A percentile compares a stretch with the other conserved stretches of the same genome.
Conservation (phyloP, 2,888 invertebrate species). For the Vanessa cardui region DNA sequence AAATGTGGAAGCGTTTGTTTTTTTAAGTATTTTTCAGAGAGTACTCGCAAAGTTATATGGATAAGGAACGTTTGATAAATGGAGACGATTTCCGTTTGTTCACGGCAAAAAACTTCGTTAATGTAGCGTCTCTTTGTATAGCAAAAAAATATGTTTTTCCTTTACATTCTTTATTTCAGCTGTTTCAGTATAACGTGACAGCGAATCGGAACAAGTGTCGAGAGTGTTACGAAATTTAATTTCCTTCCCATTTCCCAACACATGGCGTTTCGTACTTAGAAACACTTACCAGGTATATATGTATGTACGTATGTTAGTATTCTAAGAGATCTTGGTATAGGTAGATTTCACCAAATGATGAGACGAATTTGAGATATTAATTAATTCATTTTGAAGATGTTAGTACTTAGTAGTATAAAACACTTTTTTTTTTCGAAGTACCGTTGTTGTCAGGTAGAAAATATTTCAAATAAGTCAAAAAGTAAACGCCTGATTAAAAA, state of each 20-base stretch:
- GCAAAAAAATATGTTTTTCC: conserved; percentile 19
- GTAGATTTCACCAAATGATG: too few relatives aligned
- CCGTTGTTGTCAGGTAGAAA: too few relatives aligned
- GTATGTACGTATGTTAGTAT: too few relatives aligned
- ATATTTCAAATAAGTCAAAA: too few relatives aligned
- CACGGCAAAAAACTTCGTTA: conserved; percentile 15
- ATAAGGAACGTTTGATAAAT: conserved; percentile 27
- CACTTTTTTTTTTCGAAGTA: too few relatives aligned
- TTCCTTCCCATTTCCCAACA: conserved; percentile 62
- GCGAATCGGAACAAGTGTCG: conserved; percentile 27
- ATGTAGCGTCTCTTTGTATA: conserved; percentile 10
- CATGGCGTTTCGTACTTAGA: conserved; percentile 46
- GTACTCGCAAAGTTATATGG: conserved; percentile 11
- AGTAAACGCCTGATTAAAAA: not conserved
- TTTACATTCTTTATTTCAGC: conserved; percentile 19
- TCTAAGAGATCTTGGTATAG: too few relatives aligned
- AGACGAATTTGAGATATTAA: too few relatives aligned
- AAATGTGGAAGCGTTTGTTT: not conserved
- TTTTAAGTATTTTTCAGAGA: not conserved
- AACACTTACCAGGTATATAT: too few relatives aligned
- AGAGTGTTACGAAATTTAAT: conserved; percentile 56
- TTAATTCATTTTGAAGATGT: too few relatives aligned
- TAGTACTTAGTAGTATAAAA: too few relatives aligned
- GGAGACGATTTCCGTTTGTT: conserved; percentile 26
- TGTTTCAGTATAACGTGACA: conserved; percentile 20